Percentiles rank a stretch among this genome's conserved stretches.
phyloP scores from a whole-genome alignment of 2,797 vertebrate genomes.

The Sphenopsis melanotis region DNA sequence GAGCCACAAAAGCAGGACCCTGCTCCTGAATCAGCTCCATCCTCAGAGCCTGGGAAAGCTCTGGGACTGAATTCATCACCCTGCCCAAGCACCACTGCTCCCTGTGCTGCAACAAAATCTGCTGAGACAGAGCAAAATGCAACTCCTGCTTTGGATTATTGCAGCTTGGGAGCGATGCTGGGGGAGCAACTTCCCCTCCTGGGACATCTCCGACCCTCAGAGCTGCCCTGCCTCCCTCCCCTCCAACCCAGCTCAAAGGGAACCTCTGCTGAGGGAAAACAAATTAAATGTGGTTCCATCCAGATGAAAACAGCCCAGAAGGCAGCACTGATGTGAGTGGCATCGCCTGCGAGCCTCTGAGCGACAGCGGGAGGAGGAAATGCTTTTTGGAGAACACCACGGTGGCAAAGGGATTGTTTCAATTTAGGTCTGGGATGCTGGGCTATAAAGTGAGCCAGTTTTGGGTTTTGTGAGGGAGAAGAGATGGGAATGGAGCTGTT shows the following conservation, averaged over 20 bases:
- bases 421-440: not conserved
- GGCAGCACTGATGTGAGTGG: accelerated
- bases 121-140: not conserved
- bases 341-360: not conserved
- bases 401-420: not conserved
- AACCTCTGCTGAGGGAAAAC: not conserved
- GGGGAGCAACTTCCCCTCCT: not conserved
- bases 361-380: not conserved
- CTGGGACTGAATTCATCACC: accelerated
- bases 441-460: not conserved
- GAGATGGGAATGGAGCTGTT: not conserved
- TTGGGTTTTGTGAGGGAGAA: not conserved
- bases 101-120: accelerated
- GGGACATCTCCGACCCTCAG: not conserved
- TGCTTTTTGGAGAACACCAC: not conserved
- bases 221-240: not conserved
- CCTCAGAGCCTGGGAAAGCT: not conserved
- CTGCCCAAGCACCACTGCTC: not conserved
- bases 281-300: not conserved
- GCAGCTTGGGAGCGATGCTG: not conserved
- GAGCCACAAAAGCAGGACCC: not conserved
- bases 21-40: accelerated
- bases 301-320: not conserved
- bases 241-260: not conserved
- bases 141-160: not conserved